Conservation (phyloP, 2,797 vertebrate genomes). For the Propithecus perrieri region DNA sequence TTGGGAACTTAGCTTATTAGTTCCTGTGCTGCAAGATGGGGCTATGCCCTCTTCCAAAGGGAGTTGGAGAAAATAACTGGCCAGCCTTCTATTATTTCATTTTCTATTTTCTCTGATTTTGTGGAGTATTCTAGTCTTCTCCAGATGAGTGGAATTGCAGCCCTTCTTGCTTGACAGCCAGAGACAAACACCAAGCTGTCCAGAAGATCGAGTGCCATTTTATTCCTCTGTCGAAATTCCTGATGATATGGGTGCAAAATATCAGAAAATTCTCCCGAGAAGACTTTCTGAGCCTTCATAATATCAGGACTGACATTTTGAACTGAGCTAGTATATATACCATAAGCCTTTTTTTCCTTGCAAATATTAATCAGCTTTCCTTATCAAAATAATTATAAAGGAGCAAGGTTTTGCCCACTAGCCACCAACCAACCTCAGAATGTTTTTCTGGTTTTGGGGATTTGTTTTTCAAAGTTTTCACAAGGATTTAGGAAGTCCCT, state of each 20-base stretch:
- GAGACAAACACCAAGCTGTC: conserved; percentile 82
- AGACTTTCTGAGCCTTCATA: conserved; percentile 65
- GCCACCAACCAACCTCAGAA: conserved; percentile 37
- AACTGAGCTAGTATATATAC: background rate
- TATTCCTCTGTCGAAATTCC: conserved; percentile 78
- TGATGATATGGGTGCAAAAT: conserved; percentile 72
- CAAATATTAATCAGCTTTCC: conserved; percentile 29
- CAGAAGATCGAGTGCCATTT: conserved; percentile 79
- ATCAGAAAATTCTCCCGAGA: conserved; percentile 72
- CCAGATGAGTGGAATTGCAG: conserved; percentile 70
- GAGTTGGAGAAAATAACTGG: background rate
- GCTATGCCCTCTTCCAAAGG: background rate
- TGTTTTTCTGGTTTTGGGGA: conserved; percentile 46
- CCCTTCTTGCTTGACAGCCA: conserved; percentile 78
- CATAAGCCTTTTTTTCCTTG: conserved; percentile 55
- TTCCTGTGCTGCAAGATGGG: background rate
- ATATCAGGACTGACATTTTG: conserved; percentile 75
- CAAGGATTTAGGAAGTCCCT: conserved; percentile 38
- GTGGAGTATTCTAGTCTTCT: conserved; percentile 76
- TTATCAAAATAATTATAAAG: conserved; percentile 28
- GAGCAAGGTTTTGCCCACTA: conserved; percentile 21
- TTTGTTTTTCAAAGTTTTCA: conserved; percentile 53
- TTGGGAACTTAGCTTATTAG: conserved; percentile 41
- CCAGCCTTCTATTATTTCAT: conserved; percentile 1
- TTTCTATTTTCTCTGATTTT: conserved; percentile 78